Evolutionary conservation across 1,140 invertebrate species (phyloP), one percentile per base, ranked within the genome.

Genomic region (Cryptotermes secundus): DNA sequence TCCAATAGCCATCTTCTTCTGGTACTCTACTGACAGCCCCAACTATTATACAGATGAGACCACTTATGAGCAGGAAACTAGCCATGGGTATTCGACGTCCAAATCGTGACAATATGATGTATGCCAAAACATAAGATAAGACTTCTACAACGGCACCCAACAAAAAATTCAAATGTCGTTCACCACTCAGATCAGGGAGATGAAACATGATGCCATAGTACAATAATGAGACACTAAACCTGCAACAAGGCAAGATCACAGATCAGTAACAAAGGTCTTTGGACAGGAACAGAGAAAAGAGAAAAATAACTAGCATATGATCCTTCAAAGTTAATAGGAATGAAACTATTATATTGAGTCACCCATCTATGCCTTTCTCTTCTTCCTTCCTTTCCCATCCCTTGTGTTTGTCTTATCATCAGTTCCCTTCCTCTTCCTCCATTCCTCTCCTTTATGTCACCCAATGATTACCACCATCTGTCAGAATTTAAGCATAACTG

Each of bases 141-240:
- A 90, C 83, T 84, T 90, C 90, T 36, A 89, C 84, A 2, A 82
- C 85, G 24, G 87, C 89, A 36, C 88, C 87, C 12, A 90, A 84
- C 0, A 88, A 87, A 72, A 90, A 89, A 72, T 87, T 89, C 1
- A 89, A 59, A 83, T 90, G 89, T 19, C 88, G 86, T 45, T 91
- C 87, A n/a, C 86, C n/a, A 12, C 85, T 86, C 34, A 90, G 84
- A 81, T 84, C 86, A 10, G 89, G 88, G 1, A 87, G 83, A 10
- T 88, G 83, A 80, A 86, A 87, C 34, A 86, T 86, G 34, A 90
- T 85, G 16, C 87, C 86, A 80, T 87, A 87, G 82, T 87, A 88
- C 14, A 86, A 87, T n/a, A 88, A 84, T 14, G 89, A 87, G 24
- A 87, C 87, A 19, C 87, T 85, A 45, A 90, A 89, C 89, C 90